Base-by-base conservation (phyloP, 1,140 invertebrate genomes). In the Globodera ellingtonae region DNA sequence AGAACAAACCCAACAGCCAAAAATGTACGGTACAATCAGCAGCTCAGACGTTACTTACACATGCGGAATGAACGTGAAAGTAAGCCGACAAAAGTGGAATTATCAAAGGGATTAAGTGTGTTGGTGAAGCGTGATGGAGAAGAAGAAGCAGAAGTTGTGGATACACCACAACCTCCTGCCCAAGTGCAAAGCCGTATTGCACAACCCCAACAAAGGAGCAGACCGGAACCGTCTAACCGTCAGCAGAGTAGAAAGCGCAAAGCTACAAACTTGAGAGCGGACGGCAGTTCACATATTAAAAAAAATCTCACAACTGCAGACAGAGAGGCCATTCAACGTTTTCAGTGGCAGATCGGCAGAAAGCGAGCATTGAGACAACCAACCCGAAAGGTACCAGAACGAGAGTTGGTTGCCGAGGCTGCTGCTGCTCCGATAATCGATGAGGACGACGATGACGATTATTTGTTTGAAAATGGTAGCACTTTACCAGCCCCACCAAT, bases 81-180 rank as follows among this genome's bases (percentile, higher is more conserved):
- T 24, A 75, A 13, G 18, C 75, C 75, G 35, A 13, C 70, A n/a
- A 76, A 73, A 35, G 67, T 76, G 24, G 75, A 76, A 76, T 18
- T 59, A 15, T 13, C 56, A 13, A 59, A 15, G 15, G 56, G 56
- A 15, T 13, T 59, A 15, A 59, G 56, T 59, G 56, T 59, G 15
- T 15, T 59, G 8, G 4, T 59, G 9, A 59, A 59, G 15, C 8
- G 56, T 5, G 56, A 59, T 15, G 56, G 15, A 4, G 56, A 15
- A 13, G 56, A 59, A 4, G 13, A 59, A 15, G 15, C 13, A 15
- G 48, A 50, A 10, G 48, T 50, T 50, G 48, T 59, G 4, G 10
- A 59, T 6, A 59, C 10, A 5, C 9, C 56, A 24, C 8, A 24
- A 24, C 56, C 9, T 5, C 10, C 15, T 15, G 24, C 24, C 0